Evolutionary conservation across 2,113 vertebrate species (phyloP), one percentile per base, ranked within the genome.

Genomic region (Leucopternis melanops): DNA sequence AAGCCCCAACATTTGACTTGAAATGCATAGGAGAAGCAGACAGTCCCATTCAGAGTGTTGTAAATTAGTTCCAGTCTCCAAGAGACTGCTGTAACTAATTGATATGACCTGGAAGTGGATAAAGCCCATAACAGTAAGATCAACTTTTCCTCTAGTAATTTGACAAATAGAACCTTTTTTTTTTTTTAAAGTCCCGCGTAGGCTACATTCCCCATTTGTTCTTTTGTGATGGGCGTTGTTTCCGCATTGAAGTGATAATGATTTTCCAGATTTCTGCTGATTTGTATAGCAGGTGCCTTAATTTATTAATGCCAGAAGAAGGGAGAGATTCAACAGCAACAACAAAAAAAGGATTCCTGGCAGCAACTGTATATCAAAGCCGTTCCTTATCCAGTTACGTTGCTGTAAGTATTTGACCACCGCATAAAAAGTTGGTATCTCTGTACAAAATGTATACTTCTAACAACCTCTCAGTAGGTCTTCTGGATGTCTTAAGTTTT

Each of bases 81-180:
- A 34, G 32, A 96, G 91, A 79, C 84, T 77, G 92, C 96, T 91
- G 96, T 86, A 73, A 97, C 62, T 45, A 98, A 98, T 97, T 92
- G 94, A 31, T 96, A 49, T 96, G 95, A 96, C 89, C 95, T 97
- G 96, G 94, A 97, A 97, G 93, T 97, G 96, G 91, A 97, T 95
- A 73, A 97, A 96, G 70, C 80, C 84, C 90, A n/a, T 81, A 86
- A 87, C 88, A 96, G 79, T 61, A 92, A 94, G 85, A 90, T 88
- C 95, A 94, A 59, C 77, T 96, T 97, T 96, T 92, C 94, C 86
- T 96, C 93, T 66, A 75, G 92, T 88, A 92, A 94, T 94, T 91
- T 97, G 97, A 96, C 91, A 97, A 90, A 86, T 77, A 70, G 62
- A 96, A 89, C 65, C 38, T 26, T 85, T 62, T 40, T 61, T 62